Conservation (phyloP, 1,140 invertebrate genomes). For the Temnothorax longispinosus region DNA sequence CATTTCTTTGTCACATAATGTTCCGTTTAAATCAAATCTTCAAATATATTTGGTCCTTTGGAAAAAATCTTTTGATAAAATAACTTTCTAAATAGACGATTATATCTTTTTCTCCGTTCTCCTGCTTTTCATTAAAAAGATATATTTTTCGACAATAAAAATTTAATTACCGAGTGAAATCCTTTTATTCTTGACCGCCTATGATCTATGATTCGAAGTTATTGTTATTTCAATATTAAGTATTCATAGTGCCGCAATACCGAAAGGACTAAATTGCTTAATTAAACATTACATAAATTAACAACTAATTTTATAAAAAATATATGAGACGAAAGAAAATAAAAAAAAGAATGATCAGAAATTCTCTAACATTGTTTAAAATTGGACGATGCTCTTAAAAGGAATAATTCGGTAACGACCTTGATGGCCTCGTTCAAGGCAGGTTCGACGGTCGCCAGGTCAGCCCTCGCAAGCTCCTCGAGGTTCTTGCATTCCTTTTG, state of each 20-base stretch:
- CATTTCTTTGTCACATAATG: background rate
- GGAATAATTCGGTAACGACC: constrained; percentile 81
- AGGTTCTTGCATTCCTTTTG: constrained; percentile 92
- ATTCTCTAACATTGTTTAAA: constrained; percentile 5
- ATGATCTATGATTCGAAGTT: background rate
- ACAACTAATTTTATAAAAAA: background rate
- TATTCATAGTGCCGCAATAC: background rate
- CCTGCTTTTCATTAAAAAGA: too few relatives aligned
- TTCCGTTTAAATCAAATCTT: background rate
- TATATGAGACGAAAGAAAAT: background rate
- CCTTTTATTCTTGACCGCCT: constrained; percentile 2
- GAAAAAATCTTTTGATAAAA: background rate
- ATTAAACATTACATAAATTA: background rate
- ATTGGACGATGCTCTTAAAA: background rate
- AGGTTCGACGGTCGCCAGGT: constrained; percentile 94
- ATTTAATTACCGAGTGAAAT: background rate
- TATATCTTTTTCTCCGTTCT: too few relatives aligned
- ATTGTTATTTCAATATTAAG: constrained; percentile 14
- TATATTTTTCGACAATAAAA: background rate
- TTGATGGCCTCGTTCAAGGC: constrained; percentile 93
- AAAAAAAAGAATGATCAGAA: background rate
- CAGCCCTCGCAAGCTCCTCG: constrained; percentile 91
- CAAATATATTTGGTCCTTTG: background rate
- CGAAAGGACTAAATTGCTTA: background rate
- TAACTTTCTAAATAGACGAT: background rate